A percentile compares a stretch with the other conserved stretches of the same genome.
phyloP scores from a whole-genome alignment of 2,113 vertebrate species.

The Macaca mulatta region DNA sequence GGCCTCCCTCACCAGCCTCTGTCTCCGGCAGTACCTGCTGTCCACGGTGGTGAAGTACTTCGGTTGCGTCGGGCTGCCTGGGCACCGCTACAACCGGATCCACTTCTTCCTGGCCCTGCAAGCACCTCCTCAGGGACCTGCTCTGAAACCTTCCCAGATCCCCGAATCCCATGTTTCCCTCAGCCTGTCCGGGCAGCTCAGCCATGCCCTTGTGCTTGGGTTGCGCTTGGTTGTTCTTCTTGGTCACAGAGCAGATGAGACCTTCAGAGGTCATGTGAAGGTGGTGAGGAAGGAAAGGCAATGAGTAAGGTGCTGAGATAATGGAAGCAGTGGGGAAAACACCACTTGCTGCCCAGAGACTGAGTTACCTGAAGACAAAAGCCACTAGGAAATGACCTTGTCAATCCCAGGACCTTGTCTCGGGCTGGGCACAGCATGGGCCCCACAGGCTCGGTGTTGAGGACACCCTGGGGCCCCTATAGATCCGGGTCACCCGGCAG shows the following conservation, averaged over 20 bases:
- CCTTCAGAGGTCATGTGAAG: not conserved
- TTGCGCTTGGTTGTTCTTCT: not conserved
- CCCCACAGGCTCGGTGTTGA: not conserved
- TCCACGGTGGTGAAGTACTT: conserved; percentile 73
- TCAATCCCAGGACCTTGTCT: not conserved
- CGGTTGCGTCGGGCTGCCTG: conserved; percentile 13
- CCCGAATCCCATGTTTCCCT: not conserved
- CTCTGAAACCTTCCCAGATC: not conserved
- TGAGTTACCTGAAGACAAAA: not conserved
- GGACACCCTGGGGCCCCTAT: rapidly evolving
- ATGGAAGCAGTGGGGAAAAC: not conserved
- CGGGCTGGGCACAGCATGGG: rapidly evolving
- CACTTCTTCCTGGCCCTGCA: conserved; percentile 71
- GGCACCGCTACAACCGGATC: conserved; percentile 64
- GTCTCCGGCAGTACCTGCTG: conserved; percentile 53
- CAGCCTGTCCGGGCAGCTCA: not conserved
- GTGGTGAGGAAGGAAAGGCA: not conserved
- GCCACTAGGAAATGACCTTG: not conserved
- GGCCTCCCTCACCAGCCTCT: not conserved
- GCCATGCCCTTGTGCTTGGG: not conserved
- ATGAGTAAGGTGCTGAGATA: not conserved
- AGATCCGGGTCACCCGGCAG: too few species aligned
- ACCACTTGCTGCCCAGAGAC: not conserved
- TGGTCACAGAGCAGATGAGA: not conserved
- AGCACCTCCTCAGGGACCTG: not conserved